Evolutionary conservation across 1,140 invertebrate species (phyloP).

Genomic region (Hylaeus volcanicus): DNA sequence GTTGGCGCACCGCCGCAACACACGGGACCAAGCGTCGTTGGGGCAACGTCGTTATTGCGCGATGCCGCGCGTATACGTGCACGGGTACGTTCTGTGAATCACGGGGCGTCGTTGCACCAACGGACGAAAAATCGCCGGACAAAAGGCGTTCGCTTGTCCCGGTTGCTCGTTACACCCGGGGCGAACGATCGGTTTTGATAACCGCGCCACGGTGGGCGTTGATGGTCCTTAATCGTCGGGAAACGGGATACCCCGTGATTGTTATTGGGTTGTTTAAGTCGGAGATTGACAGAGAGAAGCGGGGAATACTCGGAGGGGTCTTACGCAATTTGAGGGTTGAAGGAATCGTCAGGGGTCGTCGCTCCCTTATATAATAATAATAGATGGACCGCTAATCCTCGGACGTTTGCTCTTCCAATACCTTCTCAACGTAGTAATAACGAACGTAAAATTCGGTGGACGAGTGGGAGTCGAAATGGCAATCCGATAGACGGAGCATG

Average conservation of each 20-base stretch:
- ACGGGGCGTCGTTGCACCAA: conserved; percentile 9
- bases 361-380: no score
- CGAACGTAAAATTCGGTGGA: no score
- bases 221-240: conserved; percentile 34
- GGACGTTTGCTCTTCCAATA: no score
- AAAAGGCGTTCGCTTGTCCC: conserved; percentile 35
- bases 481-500: no score
- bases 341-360: no score
- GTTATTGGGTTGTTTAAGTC: conserved; percentile 25
- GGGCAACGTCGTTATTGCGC: conserved; percentile 9
- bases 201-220: conserved; percentile 21
- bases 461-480: no score
- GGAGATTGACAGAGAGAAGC: background rate
- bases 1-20: background rate
- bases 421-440: no score
- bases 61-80: conserved; percentile 3
- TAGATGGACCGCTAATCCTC: no score
- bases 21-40: background rate
- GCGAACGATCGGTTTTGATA: conserved; percentile 42
- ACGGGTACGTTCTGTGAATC: conserved; percentile 39
- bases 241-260: conserved; percentile 15
- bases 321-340: no score
- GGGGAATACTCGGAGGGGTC: no score
- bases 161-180: conserved; percentile 25
- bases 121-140: conserved; percentile 35